phyloP scores from a whole-genome alignment of 2,888 invertebrate species.

The Euzophera pinguis region DNA sequence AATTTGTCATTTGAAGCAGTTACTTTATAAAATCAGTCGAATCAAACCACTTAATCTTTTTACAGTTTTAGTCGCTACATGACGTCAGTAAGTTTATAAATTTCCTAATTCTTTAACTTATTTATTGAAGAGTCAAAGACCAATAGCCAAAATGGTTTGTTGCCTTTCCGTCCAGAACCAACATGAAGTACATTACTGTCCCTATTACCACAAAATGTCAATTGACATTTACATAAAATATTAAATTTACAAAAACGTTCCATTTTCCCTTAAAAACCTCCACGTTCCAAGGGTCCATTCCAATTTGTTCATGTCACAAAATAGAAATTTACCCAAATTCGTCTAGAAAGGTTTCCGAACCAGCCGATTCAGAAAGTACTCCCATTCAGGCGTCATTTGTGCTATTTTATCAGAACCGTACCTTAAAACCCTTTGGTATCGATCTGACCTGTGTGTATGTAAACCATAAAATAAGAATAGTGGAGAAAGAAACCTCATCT shows the following conservation, averaged over 20 bases:
- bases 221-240: neutral
- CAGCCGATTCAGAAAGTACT: slow-evolving; percentile 43
- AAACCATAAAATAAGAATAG: neutral
- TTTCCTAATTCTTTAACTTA: no score
- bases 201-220: neutral
- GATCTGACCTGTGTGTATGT: slow-evolving; percentile 22
- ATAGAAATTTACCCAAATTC: slow-evolving; percentile 60
- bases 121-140: no score
- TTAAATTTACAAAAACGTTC: slow-evolving; percentile 11
- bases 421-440: slow-evolving; percentile 59
- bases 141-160: no score
- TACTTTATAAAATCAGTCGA: no score
- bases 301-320: slow-evolving; percentile 60
- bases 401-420: slow-evolving; percentile 63
- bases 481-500: neutral
- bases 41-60: no score
- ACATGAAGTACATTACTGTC: neutral
- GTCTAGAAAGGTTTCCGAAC: slow-evolving; percentile 46
- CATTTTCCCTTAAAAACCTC: slow-evolving; percentile 11
- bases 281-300: slow-evolving; percentile 42
- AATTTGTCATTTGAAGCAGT: no score
- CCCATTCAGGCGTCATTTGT: slow-evolving; percentile 52
- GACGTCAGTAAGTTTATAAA: no score
- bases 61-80: no score
- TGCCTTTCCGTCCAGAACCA: neutral